phyloP scores from a whole-genome alignment of 2,113 vertebrate genomes.

The Lophura nycthemera region DNA sequence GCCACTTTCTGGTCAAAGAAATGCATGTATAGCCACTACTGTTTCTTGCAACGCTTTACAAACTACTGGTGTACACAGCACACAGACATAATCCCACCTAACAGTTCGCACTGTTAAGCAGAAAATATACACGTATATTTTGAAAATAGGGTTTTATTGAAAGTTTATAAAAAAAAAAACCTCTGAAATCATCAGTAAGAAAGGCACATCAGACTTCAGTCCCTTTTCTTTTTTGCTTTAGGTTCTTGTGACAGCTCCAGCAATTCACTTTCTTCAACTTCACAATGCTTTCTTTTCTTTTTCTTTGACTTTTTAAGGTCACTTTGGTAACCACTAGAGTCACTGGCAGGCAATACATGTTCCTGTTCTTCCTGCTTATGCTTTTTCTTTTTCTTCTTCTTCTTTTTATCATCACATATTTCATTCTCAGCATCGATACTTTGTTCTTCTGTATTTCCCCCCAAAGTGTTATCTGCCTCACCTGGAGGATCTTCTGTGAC shows the following conservation, averaged over 20 bases:
- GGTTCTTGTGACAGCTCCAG: slow-evolving; percentile 37
- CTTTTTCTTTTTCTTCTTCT: slow-evolving; percentile 75
- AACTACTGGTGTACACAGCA: background rate
- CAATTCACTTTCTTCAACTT: slow-evolving; percentile 22
- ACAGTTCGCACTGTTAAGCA: background rate
- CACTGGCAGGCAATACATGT: slow-evolving; percentile 75
- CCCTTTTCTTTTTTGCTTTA: slow-evolving; percentile 82
- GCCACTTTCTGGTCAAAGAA: background rate
- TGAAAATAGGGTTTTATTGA: slow-evolving; percentile 43
- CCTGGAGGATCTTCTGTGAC: background rate
- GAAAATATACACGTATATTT: background rate
- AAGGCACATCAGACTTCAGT: slow-evolving; percentile 22
- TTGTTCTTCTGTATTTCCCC: background rate
- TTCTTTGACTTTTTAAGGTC: slow-evolving; percentile 84
- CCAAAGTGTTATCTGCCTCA: background rate
- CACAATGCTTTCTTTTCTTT: slow-evolving; percentile 78
- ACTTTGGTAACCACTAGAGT: slow-evolving; percentile 86
- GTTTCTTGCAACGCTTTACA: background rate
- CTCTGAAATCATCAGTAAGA: background rate
- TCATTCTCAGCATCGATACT: background rate
- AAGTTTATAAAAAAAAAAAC: background rate
- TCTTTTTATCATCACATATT: slow-evolving; percentile 67
- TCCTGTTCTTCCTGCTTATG: slow-evolving; percentile 61
- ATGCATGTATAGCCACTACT: background rate
- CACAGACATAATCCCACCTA: background rate